Evolutionary conservation across 2,888 invertebrate species (phyloP).

Genomic region (Dynastes hyllus): DNA sequence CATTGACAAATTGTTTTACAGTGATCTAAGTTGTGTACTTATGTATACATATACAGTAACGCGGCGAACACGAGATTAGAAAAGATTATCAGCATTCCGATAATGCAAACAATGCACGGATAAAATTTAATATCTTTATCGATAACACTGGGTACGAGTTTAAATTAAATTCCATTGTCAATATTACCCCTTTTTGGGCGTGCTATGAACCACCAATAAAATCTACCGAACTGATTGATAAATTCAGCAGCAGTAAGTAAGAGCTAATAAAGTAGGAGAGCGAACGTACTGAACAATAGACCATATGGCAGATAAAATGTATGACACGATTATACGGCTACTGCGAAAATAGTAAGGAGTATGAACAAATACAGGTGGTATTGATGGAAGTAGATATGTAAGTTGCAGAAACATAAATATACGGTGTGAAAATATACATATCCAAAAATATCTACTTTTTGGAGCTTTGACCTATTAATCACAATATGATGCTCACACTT

Average conservation of each 20-base stretch:
- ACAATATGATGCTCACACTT: too few species aligned
- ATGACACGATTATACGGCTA: neutral
- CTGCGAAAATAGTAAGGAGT: neutral
- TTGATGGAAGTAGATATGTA: too few species aligned
- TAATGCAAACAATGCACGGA: slow-evolving; percentile 23
- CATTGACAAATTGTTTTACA: too few species aligned
- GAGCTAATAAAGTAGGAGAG: too few species aligned
- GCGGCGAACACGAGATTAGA: too few species aligned
- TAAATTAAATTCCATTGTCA: slow-evolving; percentile 38
- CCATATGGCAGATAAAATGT: neutral
- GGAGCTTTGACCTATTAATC: too few species aligned
- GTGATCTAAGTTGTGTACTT: too few species aligned
- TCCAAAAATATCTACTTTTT: too few species aligned
- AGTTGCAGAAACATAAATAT: too few species aligned
- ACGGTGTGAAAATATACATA: too few species aligned
- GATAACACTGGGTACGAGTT: slow-evolving; percentile 5
- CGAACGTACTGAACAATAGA: neutral
- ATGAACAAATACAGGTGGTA: too few species aligned
- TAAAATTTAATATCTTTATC: slow-evolving; percentile 23
- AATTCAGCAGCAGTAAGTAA: neutral
- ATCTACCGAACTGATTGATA: neutral
- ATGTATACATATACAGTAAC: too few species aligned
- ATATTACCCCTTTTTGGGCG: slow-evolving; percentile 18
- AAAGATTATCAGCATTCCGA: neutral
- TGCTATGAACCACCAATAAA: neutral